A percentile compares a stretch with the other conserved stretches of the same genome.
Conservation (phyloP, 2,888 invertebrate genomes). For the Ochlodes sylvanus region DNA sequence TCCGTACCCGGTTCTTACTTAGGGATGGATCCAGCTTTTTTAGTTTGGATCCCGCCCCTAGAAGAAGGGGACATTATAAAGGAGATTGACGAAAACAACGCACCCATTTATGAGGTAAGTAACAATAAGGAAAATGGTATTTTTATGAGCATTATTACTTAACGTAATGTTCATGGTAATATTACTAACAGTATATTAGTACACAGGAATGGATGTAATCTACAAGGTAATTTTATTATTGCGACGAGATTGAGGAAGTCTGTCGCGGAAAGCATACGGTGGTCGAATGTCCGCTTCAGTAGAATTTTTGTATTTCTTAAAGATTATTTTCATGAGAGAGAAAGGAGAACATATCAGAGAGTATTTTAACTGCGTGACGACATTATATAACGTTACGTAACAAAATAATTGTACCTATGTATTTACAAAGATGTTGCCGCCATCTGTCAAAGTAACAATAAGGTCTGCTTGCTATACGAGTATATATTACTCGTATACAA, state of each 20-base stretch:
- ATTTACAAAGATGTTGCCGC: too few species aligned
- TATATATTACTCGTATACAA: too few species aligned
- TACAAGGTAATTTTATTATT: background rate
- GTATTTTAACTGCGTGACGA: too few species aligned
- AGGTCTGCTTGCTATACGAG: too few species aligned
- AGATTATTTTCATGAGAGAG: too few species aligned
- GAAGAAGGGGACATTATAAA: conserved; percentile 89
- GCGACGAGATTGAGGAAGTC: background rate
- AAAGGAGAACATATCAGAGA: too few species aligned
- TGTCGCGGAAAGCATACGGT: too few species aligned
- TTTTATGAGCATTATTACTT: conserved; percentile 28
- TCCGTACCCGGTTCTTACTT: conserved; percentile 94
- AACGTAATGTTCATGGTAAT: conserved; percentile 13
- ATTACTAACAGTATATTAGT: background rate
- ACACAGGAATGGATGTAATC: background rate
- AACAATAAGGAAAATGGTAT: conserved; percentile 34
- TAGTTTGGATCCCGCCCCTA: conserved; percentile 94
- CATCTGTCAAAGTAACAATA: too few species aligned
- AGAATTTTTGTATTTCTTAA: too few species aligned
- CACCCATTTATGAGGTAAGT: conserved; percentile 73
- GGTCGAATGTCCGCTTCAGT: too few species aligned
- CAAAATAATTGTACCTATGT: too few species aligned
- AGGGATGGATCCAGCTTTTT: conserved; percentile 95
- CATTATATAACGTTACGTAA: too few species aligned
- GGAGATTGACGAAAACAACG: conserved; percentile 81